Conservation (phyloP, 1,140 invertebrate species). For the Nasonia vitripennis region DNA sequence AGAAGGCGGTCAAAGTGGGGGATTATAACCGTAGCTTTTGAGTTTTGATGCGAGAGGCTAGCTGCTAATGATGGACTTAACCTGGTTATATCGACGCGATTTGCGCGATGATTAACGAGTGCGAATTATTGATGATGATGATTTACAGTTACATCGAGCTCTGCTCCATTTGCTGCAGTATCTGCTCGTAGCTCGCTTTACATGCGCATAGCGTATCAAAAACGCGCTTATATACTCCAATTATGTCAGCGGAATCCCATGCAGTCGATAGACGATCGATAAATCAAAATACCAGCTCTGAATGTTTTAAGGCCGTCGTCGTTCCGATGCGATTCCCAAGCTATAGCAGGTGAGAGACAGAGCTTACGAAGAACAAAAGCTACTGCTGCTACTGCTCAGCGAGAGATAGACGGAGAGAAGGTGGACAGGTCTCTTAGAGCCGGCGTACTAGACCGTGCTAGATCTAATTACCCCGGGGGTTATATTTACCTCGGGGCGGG, state of each 20-base stretch:
- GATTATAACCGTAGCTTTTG: too few species aligned
- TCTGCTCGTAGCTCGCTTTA: too few species aligned
- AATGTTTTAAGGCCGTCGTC: background rate
- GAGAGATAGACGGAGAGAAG: background rate
- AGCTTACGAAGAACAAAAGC: background rate
- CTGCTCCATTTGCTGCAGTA: too few species aligned
- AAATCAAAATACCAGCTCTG: background rate
- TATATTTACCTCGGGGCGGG: conserved; percentile 39
- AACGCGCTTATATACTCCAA: too few species aligned
- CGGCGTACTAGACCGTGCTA: conserved; percentile 48
- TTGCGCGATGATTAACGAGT: background rate
- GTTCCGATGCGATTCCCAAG: background rate
- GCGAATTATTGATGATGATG: background rate
- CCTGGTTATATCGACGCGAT: background rate
- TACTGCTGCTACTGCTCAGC: background rate
- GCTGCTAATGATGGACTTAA: background rate
- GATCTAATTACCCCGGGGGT: conserved; percentile 45
- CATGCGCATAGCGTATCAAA: too few species aligned
- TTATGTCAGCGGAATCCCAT: too few species aligned
- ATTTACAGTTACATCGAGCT: background rate
- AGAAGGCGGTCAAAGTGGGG: background rate
- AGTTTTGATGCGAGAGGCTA: background rate
- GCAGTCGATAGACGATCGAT: background rate
- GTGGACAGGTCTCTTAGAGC: conserved; percentile 22
- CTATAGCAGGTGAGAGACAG: background rate